Percentiles rank a stretch among this genome's conserved stretches.
Evolutionary conservation across 2,113 vertebrate genomes (phyloP).

Genomic region (Cyphomyrus plagiostoma): DNA sequence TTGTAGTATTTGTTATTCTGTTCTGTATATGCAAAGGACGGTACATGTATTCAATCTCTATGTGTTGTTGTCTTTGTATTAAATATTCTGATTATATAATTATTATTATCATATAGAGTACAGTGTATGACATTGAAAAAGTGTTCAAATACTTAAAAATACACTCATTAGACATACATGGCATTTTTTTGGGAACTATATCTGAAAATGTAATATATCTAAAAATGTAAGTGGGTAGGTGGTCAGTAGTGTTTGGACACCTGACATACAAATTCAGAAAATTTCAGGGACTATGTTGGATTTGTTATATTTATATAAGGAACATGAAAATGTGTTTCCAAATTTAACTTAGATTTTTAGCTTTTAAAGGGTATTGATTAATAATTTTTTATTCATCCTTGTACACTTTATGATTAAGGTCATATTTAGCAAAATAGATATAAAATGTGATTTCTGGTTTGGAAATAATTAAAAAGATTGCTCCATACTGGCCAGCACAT

Average conservation of each 20-base stretch:
- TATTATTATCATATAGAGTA: not conserved
- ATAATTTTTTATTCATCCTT: not conserved
- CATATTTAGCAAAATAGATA: not conserved
- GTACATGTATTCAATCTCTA: not conserved
- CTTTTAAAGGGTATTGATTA: not conserved
- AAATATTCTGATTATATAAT: not conserved
- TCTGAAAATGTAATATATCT: not conserved
- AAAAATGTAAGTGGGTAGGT: not conserved
- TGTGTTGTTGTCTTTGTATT: not conserved
- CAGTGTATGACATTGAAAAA: too few relatives aligned
- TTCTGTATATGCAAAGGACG: not conserved
- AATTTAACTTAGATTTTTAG: not conserved
- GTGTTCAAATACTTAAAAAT: not conserved
- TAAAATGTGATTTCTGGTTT: not conserved
- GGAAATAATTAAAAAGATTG: not conserved
- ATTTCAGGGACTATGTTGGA: not conserved
- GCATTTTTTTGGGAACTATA: not conserved
- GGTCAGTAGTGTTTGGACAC: not conserved
- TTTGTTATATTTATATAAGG: not conserved
- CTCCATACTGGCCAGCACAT: not conserved
- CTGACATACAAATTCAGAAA: not conserved
- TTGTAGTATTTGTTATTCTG: not conserved
- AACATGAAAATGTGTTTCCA: not conserved
- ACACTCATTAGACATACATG: not conserved
- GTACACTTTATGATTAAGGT: not conserved